Base-by-base conservation (phyloP, 1,140 invertebrate species). In the Subanguina moxae region DNA sequence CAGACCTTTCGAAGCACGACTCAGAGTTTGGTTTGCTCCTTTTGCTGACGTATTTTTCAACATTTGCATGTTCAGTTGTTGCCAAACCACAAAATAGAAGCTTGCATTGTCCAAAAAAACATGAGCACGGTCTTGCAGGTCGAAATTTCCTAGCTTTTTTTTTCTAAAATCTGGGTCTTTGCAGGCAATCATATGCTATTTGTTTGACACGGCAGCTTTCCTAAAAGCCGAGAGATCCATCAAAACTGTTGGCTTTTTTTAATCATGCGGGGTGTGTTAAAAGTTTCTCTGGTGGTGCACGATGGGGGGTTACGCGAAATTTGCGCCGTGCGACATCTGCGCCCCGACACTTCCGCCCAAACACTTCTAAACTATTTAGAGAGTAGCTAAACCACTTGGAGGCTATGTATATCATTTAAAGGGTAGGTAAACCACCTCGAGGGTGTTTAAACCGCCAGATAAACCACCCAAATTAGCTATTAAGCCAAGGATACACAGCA, bases 111-210 rank as follows among this genome's bases (percentile, higher is more conserved):
- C 17, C 48, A 52, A 25, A 52, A 52, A 15, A 52, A 52, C 48
- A 52, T 52, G 48, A 52, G 48, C 48, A 52, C 48, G 8, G 23
- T 52, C 17, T 52, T 52, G 48, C 48, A 52, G 23, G 48, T 52
- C 8, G 3, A 15, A 13, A 52, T 25, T 21, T 21, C 3, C 17
- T 52, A 52, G 8, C 23, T 15, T 15, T 1, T 21, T 52, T 52
- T 52, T 19, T 25, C 17, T 52, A 52, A 52, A 52, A 3, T 3
- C 23, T 7, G n/a, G 8, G 17, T 25, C 15, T 52, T 52, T 52
- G 32, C 23, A 52, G 48, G 48, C 48, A 52, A 52, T 52, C 3
- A 21, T 52, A 3, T 52, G 48, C 23, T 52, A 52, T 52, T 52
- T 52, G 48, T 52, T 52, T 3, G 48, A 52, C 23, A 19, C n/a